phyloP scores from a whole-genome alignment of 2,797 vertebrate genomes.

The Odontamblyopus rebecca region DNA sequence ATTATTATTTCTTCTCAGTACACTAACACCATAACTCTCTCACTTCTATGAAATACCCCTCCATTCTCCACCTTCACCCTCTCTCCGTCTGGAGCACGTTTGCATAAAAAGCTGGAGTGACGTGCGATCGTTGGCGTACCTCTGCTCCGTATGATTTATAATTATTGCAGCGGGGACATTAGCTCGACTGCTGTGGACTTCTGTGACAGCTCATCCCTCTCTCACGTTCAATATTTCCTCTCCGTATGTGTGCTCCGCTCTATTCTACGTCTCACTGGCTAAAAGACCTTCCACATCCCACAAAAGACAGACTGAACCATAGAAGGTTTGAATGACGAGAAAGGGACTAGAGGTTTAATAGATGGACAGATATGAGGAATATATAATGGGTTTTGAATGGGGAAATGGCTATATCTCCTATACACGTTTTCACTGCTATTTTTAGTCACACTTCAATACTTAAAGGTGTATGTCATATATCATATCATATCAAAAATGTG shows the following conservation, averaged over 20 bases:
- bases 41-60: background rate
- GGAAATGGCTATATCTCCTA: background rate
- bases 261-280: constrained; percentile 14
- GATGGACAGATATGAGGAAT: background rate
- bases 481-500: too few relatives aligned
- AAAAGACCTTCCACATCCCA: constrained; percentile 12
- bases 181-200: constrained; percentile 17
- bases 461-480: too few relatives aligned
- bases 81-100: background rate
- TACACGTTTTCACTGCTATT: background rate
- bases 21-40: background rate
- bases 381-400: too few relatives aligned
- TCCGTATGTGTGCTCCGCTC: constrained; percentile 13
- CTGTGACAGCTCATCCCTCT: constrained; percentile 15
- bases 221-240: constrained; percentile 22
- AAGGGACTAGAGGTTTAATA: background rate
- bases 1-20: background rate
- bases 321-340: constrained; percentile 4
- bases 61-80: background rate
- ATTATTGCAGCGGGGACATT: constrained; percentile 24
- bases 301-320: constrained; percentile 16
- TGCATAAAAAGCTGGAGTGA: constrained; percentile 5
- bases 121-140: constrained; percentile 1
- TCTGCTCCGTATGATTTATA: constrained; percentile 16
- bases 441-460: too few relatives aligned